Conservation (phyloP, 2,888 invertebrate genomes). For the Disparrhopalites patrizii region DNA sequence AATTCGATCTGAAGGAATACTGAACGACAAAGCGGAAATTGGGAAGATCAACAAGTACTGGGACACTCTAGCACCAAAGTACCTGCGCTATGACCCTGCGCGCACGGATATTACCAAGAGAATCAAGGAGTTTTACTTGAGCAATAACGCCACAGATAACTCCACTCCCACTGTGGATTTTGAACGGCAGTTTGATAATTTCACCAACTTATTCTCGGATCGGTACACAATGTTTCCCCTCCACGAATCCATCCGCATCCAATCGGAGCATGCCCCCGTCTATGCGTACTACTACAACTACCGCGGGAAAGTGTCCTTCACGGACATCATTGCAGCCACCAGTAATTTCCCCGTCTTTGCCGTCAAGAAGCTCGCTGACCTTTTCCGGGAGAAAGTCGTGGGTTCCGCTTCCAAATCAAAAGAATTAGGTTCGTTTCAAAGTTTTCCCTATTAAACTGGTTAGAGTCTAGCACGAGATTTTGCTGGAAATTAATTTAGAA, state of each 20-base stretch:
- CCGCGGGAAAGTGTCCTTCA: conserved; percentile 4
- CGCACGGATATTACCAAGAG: neutral
- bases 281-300: conserved; percentile 4
- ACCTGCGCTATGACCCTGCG: neutral
- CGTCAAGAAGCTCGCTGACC: neutral
- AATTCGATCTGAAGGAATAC: neutral
- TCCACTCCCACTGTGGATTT: neutral
- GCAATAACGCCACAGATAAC: no score
- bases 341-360: neutral
- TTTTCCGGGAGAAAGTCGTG: neutral
- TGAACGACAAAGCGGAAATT: neutral
- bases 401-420: neutral
- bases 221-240: neutral
- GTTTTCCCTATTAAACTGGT: no score
- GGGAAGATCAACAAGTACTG: neutral
- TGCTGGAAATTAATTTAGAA: no score
- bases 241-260: neutral
- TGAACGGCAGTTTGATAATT: neutral
- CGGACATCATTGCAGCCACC: neutral
- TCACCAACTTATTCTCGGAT: conserved; percentile 2
- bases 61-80: neutral
- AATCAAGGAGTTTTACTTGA: neutral
- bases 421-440: neutral
- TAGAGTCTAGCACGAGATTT: no score
- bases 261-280: neutral